Conservation (phyloP, 1,140 invertebrate genomes). For the Apis cerana region DNA sequence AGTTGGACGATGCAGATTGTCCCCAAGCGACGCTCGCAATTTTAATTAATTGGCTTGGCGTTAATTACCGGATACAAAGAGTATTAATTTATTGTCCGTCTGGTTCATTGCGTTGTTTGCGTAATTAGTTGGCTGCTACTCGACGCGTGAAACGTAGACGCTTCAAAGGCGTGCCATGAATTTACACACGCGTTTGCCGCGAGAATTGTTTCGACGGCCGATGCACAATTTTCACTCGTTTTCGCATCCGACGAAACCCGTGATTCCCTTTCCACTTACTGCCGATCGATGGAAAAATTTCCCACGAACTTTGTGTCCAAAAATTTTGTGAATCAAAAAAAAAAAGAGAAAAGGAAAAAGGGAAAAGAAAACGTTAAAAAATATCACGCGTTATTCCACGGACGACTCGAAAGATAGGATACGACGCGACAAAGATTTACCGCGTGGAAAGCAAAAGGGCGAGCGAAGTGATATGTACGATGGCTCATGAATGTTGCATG, state of each 20-base stretch:
- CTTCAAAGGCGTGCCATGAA: constrained; percentile 28
- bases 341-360: background rate
- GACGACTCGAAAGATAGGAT: constrained; percentile 32
- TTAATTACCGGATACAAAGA: constrained; percentile 23
- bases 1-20: no score
- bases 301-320: background rate
- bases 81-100: constrained; percentile 52
- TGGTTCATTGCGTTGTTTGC: constrained; percentile 29
- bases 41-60: constrained; percentile 9
- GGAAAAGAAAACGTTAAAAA: no score
- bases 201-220: background rate
- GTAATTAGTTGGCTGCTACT: constrained; percentile 51
- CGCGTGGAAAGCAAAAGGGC: constrained; percentile 57
- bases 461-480: constrained; percentile 55
- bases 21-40: background rate
- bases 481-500: constrained; percentile 73
- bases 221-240: background rate
- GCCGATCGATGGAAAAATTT: background rate
- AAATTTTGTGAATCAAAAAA: constrained; percentile 6
- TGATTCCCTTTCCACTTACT: background rate
- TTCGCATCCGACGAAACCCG: background rate
- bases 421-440: constrained; percentile 70
- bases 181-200: background rate
- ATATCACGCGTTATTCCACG: no score
- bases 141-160: constrained; percentile 34